These are phyloP conservation scores for Anodontia alba DNA, from an alignment of 2,888 invertebrate species.

Conservation along the genomic window DNA sequence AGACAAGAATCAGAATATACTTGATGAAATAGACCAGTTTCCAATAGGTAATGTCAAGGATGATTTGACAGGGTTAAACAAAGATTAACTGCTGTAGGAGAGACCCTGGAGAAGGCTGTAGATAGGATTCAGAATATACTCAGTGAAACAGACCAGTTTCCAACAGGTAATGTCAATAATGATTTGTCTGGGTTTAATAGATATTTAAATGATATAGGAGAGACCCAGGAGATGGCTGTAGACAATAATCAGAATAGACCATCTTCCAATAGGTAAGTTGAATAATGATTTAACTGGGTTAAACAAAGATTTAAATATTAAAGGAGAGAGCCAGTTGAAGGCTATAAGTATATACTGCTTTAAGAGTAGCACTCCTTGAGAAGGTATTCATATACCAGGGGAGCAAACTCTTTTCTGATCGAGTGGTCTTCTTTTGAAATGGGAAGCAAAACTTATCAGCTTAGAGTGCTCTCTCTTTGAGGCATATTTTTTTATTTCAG, in stretches of 20 bases:
- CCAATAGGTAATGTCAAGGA: slow-evolving; percentile 60
- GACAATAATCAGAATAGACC: slow-evolving; percentile 50
- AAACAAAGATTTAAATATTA: slow-evolving; percentile 52
- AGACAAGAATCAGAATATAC: slow-evolving; percentile 53
- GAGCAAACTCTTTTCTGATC: too few species aligned
- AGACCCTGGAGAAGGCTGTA: slow-evolving; percentile 48
- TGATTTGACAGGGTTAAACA: slow-evolving; percentile 43
- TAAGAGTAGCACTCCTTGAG: too few species aligned
- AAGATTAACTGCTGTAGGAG: slow-evolving; percentile 57
- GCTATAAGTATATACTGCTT: too few species aligned
- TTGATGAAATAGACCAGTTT: slow-evolving; percentile 48
- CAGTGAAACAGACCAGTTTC: slow-evolving; percentile 47
- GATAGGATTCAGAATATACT: slow-evolving; percentile 54
- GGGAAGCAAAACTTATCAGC: too few species aligned
- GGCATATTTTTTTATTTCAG: too few species aligned
- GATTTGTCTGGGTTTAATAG: too few species aligned
- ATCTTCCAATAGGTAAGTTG: too few species aligned
- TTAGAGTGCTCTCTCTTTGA: too few species aligned
- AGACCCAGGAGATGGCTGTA: slow-evolving; percentile 48
- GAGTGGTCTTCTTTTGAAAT: too few species aligned
- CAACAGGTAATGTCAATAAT: slow-evolving; percentile 65
- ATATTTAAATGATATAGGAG: slow-evolving; percentile 56
- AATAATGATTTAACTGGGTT: slow-evolving; percentile 49
- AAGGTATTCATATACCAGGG: too few species aligned
- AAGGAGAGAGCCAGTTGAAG: slow-evolving; percentile 56